Evolutionary conservation across 2,113 vertebrate genomes (phyloP).

Genomic region (Mirounga angustirostris): DNA sequence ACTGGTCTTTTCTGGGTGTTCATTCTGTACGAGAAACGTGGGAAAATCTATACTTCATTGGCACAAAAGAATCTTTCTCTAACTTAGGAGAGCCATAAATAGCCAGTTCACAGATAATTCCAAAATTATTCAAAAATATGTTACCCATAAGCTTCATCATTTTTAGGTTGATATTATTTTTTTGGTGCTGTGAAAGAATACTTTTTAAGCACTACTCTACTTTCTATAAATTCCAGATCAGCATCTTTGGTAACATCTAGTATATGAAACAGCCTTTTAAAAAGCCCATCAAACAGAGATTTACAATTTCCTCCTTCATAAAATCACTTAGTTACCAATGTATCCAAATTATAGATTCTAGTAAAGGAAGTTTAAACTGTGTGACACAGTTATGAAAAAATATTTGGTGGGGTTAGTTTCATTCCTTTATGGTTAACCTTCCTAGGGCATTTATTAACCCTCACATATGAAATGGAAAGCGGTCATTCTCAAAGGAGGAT

Average conservation of each 20-base stretch:
- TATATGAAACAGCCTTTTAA: constrained; percentile 18
- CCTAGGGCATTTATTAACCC: neutral
- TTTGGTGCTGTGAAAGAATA: constrained; percentile 39
- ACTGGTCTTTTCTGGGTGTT: neutral
- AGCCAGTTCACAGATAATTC: neutral
- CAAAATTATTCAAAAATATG: neutral
- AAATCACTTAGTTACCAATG: constrained; percentile 50
- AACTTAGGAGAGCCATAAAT: neutral
- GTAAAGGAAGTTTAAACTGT: constrained; percentile 57
- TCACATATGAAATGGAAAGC: constrained; percentile 31
- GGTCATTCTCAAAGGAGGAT: neutral
- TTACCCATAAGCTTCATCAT: neutral
- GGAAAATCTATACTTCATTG: neutral
- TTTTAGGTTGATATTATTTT: constrained; percentile 6
- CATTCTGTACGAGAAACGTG: neutral
- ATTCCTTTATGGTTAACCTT: constrained; percentile 39
- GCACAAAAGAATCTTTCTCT: constrained; percentile 17
- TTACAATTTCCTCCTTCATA: constrained; percentile 67
- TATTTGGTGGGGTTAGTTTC: constrained; percentile 7
- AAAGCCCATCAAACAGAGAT: neutral
- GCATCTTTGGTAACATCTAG: constrained; percentile 46
- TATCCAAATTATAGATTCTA: constrained; percentile 59
- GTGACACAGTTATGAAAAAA: constrained; percentile 47
- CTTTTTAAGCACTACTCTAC: neutral
- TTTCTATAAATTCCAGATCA: constrained; percentile 40